These are phyloP conservation scores for Ceratoteleas bidentatus DNA, from an alignment of 1,140 invertebrate species.

Conservation along the genomic window DNA sequence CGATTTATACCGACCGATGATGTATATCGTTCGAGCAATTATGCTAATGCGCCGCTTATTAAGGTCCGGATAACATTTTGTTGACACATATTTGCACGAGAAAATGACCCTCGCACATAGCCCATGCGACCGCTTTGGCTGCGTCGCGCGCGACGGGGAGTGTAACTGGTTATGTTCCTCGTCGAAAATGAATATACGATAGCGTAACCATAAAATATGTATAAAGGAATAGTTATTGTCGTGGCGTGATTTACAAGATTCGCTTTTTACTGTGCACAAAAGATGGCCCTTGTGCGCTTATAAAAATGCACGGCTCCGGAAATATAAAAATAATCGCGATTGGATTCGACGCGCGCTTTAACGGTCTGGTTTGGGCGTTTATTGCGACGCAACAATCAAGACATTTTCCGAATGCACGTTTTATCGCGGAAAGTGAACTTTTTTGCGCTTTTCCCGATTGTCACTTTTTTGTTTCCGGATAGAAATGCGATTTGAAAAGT, in stretches of 20 bases:
- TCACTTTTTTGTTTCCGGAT: too few species aligned
- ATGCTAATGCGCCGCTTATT: conserved; percentile 54
- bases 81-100: conserved; percentile 48
- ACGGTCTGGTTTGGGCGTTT: not conserved
- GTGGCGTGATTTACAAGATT: conserved; percentile 57
- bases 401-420: too few species aligned
- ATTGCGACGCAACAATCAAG: too few species aligned
- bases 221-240: conserved; percentile 64
- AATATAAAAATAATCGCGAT: conserved; percentile 51
- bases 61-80: conserved; percentile 53
- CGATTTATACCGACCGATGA: conserved; percentile 42
- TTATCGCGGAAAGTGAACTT: too few species aligned
- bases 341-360: conserved; percentile 3
- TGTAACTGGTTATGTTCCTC: conserved; percentile 60
- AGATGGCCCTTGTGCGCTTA: conserved; percentile 41
- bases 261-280: conserved; percentile 54
- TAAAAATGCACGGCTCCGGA: conserved; percentile 32
- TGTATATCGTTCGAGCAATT: conserved; percentile 26
- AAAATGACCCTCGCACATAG: conserved; percentile 55
- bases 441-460: too few species aligned
- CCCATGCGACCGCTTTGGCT: conserved; percentile 43
- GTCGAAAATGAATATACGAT: conserved; percentile 60
- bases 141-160: conserved; percentile 39
- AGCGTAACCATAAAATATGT: conserved; percentile 62
- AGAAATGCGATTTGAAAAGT: too few species aligned